phyloP scores from a whole-genome alignment of 2,113 vertebrate species.

The Poicephalus gulielmi region DNA sequence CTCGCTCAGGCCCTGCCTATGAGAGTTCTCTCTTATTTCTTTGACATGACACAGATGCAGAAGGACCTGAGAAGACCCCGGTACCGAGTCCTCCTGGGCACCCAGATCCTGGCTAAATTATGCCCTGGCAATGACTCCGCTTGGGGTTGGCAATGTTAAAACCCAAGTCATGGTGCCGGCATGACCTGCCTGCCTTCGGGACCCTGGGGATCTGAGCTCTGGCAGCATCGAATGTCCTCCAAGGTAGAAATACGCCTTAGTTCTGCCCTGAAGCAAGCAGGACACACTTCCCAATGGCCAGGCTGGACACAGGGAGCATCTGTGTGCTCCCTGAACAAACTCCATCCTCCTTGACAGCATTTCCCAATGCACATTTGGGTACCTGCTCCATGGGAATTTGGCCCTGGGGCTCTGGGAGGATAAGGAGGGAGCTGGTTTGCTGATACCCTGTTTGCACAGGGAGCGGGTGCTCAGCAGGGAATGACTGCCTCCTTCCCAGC shows the following conservation, averaged over 20 bases:
- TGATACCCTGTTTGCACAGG: neutral
- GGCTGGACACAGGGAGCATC: neutral
- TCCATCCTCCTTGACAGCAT: neutral
- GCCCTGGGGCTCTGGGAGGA: neutral
- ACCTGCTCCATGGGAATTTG: neutral
- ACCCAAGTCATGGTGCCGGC: rapidly evolving
- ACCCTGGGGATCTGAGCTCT: rapidly evolving
- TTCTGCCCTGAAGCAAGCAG: neutral
- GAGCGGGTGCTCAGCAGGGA: neutral
- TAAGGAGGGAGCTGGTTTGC: neutral
- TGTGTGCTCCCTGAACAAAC: neutral
- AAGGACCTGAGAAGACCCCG: rapidly evolving
- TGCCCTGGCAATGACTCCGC: rapidly evolving
- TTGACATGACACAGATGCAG: rapidly evolving
- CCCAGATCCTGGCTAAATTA: neutral
- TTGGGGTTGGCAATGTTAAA: neutral
- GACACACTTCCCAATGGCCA: rapidly evolving
- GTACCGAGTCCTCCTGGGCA: rapidly evolving
- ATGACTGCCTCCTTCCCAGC: conserved; percentile 1
- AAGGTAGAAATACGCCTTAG: neutral
- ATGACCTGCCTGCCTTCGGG: neutral
- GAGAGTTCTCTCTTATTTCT: neutral
- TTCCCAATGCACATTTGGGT: neutral
- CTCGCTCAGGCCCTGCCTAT: neutral
- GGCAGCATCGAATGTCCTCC: neutral